Conservation (phyloP, 2,113 vertebrate genomes). For the Garra rufa region DNA sequence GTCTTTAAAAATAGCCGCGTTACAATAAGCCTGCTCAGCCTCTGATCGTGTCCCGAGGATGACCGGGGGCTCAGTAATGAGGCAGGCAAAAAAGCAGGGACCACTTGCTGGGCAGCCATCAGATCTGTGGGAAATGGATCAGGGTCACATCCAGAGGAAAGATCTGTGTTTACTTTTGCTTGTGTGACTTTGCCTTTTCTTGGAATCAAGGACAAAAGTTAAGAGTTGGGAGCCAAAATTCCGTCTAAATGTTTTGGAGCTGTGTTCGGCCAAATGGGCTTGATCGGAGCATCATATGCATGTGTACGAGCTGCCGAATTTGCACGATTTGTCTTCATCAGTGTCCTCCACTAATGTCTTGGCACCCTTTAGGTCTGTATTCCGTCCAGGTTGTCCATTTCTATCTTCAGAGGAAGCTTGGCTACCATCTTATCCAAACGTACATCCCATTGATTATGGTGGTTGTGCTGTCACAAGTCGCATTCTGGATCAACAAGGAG, state of each 20-base stretch:
- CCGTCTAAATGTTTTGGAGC: neutral
- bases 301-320: neutral
- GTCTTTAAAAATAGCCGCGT: constrained; percentile 63
- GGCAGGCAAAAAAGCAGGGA: constrained; percentile 49
- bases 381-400: constrained; percentile 94
- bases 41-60: neutral
- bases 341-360: constrained; percentile 45
- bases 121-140: constrained; percentile 59
- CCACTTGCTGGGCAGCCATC: constrained; percentile 59
- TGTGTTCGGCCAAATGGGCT: neutral
- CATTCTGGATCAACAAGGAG: constrained; percentile 88
- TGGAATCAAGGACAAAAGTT: neutral
- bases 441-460: constrained; percentile 84
- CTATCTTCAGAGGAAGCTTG: constrained; percentile 88
- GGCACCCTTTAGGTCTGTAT: constrained; percentile 70
- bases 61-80: neutral
- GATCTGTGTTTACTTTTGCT: constrained; percentile 37
- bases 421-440: constrained; percentile 84
- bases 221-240: neutral
- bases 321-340: neutral
- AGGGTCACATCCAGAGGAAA: constrained; percentile 54
- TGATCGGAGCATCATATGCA: neutral
- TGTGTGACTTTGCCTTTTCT: constrained; percentile 44
- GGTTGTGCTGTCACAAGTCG: constrained; percentile 84
- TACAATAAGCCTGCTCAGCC: constrained; percentile 56